Evolutionary conservation across 2,797 vertebrate species (phyloP), one percentile per base, ranked within the genome.

Genomic region (Philypnodon macrostomus): DNA sequence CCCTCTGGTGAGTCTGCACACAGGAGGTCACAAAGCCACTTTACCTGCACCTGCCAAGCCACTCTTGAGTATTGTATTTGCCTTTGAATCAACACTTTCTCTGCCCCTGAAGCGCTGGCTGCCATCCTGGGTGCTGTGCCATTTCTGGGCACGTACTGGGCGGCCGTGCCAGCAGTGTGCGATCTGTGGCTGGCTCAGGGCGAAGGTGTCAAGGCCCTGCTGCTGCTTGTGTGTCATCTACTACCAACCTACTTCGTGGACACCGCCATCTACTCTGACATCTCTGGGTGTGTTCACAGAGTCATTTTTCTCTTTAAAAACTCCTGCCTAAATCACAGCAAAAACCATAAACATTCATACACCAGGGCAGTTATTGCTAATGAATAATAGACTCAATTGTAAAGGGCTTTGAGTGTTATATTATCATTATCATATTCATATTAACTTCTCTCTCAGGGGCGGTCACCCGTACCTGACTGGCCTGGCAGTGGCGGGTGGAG

Each of bases 201-300:
- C 4, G 86, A 93, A 72, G 93, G 95, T 1, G 92, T 93, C 63
- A 96, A 93, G 86, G 95, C 97, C 7, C 31, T 95, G 70, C 80
- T 99, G 55, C 92, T 99, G 60, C 87, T 99, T 48, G 53, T 96
- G 77, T 96, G 90, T 80, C 97, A 99, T 67, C 90, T 99, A 56
- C 89, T 99, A 61, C 97, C 97, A 9, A 99, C 96, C 0, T 99
- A 98, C 70, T 99, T 94, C 55, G 96, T 99, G 33, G 97, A 99
- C 63, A 98, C 97, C 11, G 96, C 97, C 9, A 99, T 99, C 81
- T 99, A 99, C 84, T 97, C 94, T 0, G 97, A 99, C 78, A 99
- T 99, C 84, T 98, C 97, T 4, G 97, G 97, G 97, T 99, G 60
- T 42, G 37, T 17, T n/a, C n/a, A n/a, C n/a, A n/a, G n/a, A n/a